Evolutionary conservation across 2,888 invertebrate species (phyloP), one percentile per base, ranked within the genome.

Genomic region (Nomada hirtipes): DNA sequence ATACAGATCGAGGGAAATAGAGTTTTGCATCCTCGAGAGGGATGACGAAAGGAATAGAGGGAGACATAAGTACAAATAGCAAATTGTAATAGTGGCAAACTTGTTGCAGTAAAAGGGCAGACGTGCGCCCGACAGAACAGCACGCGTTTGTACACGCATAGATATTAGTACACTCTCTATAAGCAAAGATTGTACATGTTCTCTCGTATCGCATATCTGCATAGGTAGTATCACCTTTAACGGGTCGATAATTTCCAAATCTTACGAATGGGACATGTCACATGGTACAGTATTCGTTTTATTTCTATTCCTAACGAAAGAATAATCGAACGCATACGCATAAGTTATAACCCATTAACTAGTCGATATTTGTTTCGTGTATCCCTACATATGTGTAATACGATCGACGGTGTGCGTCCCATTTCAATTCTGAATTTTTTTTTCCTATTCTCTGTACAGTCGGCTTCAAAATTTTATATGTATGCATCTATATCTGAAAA

Each of bases 61-160:
- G 10, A 13, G 11, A n/a, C 15, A 52, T 44, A 65, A 42, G 47
- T 55, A 71, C n/a, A 65, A 76, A 44, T 74, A 55, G 53, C 42
- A 67, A 73, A 53, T 53, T 53, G 36, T 61, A 53, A 60, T 77
- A 72, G 53, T 59, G 20, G 60, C 44, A 42, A 61, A 76, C 50
- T 52, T 72, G 68, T 76, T 59, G 47, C 78, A 77, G 55, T 59
- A 72, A 88, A 69, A 91, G 92, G 92, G 91, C 89, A 90, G 92
- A 90, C 90, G 91, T 90, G 92, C 92, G 92, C 91, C 89, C 88
- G 90, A 91, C 91, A 90, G 92, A 92, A 92, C 89, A 87, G 92
- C 91, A 90, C 86, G 86, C 86, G 82, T 86, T 71, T 76, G 52
- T 74, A 63, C 69, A 76, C 68, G 67, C 76, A 76, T 69, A 76